Base-by-base conservation (phyloP, 2,113 vertebrate species). In the Gymnogyps californianus region DNA sequence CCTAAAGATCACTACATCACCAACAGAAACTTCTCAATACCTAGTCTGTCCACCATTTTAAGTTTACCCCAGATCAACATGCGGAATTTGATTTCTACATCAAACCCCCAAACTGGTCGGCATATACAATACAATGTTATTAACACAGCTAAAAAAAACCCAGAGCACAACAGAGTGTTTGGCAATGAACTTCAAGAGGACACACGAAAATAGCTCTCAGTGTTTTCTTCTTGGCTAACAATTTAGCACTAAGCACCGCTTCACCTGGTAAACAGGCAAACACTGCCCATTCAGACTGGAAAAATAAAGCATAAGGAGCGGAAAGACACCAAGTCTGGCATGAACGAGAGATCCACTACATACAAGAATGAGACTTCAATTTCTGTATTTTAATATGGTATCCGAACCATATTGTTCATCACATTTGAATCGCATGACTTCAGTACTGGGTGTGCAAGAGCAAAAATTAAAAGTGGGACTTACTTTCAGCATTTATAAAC, bases 401-500 rank as follows among this genome's bases (percentile, higher is more conserved):
- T 7, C 29, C 3, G 5, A 85, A 79, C 21, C 36, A 40, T 3
- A 62, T 0, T 46, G 52, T 5, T 85, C 21, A 40, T 67, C 71
- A 51, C 29, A 20, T 51, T 20, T 36, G 13, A 65, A 46, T 8
- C 0, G 0, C 9, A 8, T 17, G 15, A 34, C 46, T 70, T 57
- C 49, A 44, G 5, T 47, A 62, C 3, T 31, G 5, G 10, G 13
- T 7, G 13, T 5, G 11, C 24, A 69, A 47, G 4, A 47, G 22
- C 8, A 90, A 83, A 69, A 38, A 40, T 11, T 46, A 18, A 20
- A 79, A 69, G 32, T 5, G 2, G 13, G 28, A 51, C 46, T n/a
- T 36, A 46, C 13, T 51, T 44, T n/a, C 47, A 58, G n/a, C 47
- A 93, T 29, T 74, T 55, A 62, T 14, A 93, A 81, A 58, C 14